These are phyloP conservation scores for Ptilodon capucinus DNA, from an alignment of 2,888 invertebrate genomes.

Conservation along the genomic window DNA sequence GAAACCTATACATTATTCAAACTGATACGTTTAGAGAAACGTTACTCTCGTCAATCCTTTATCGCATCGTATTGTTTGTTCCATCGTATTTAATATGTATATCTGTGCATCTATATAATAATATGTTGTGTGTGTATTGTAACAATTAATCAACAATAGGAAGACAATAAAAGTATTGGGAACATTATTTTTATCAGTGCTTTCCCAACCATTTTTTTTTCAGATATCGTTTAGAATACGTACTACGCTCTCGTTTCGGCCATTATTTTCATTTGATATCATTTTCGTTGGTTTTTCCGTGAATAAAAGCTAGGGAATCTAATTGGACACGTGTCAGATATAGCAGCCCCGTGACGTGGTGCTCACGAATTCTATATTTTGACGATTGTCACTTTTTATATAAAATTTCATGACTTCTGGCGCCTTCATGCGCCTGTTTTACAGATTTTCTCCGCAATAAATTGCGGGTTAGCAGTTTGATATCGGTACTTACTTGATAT, in stretches of 20 bases:
- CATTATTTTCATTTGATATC: conserved; percentile 16
- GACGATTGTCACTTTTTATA: conserved; percentile 29
- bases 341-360: conserved; percentile 33
- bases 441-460: conserved; percentile 15
- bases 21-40: conserved; percentile 12
- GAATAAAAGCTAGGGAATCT: conserved; percentile 38
- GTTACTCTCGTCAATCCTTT: conserved; percentile 3
- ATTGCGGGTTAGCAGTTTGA: conserved; percentile 11
- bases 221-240: conserved; percentile 6
- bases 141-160: background rate
- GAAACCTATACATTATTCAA: conserved; percentile 22
- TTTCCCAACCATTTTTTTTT: conserved; percentile 5
- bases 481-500: conserved; percentile 10
- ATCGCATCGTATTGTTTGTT: conserved; percentile 2
- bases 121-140: background rate
- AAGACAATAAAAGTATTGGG: background rate
- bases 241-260: conserved; percentile 5
- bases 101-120: background rate
- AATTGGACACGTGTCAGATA: conserved; percentile 49
- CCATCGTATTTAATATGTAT: too few species aligned
- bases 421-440: conserved; percentile 16
- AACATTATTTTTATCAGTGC: background rate
- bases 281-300: conserved; percentile 33
- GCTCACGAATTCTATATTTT: conserved; percentile 35
- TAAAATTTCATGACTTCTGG: conserved; percentile 12